These are phyloP conservation scores for Drosophila meridiana DNA, from an alignment of 2,888 invertebrate species.

Conservation along the genomic window DNA sequence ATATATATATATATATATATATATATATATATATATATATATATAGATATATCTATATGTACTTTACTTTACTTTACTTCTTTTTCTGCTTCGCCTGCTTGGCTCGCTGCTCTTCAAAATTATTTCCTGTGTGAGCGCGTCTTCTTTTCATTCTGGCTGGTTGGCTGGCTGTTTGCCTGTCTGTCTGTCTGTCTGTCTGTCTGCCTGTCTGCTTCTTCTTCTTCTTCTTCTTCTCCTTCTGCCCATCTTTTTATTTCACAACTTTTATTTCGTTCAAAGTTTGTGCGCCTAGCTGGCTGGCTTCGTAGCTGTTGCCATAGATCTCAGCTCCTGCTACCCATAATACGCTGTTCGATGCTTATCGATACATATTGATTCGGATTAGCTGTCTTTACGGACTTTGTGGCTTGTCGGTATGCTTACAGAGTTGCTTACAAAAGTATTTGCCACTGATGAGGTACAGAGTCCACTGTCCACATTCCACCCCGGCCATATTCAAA, in stretches of 20 bases:
- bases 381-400: slow-evolving; percentile 9
- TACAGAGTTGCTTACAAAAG: slow-evolving; percentile 17
- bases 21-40: neutral
- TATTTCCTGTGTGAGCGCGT: slow-evolving; percentile 55
- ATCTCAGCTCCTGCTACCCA: slow-evolving; percentile 15
- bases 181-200: slow-evolving; percentile 12
- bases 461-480: neutral
- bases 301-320: slow-evolving; percentile 11
- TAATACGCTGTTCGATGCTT: slow-evolving; percentile 52
- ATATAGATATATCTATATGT: slow-evolving; percentile 4
- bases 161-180: slow-evolving; percentile 21
- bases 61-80: neutral
- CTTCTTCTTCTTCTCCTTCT: slow-evolving; percentile 1
- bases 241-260: slow-evolving; percentile 14
- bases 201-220: slow-evolving; percentile 7
- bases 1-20: slow-evolving; percentile 1
- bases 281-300: slow-evolving; percentile 21
- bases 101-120: slow-evolving; percentile 56
- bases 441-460: neutral
- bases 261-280: slow-evolving; percentile 25
- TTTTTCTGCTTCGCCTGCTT: slow-evolving; percentile 19
- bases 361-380: slow-evolving; percentile 39
- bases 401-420: slow-evolving; percentile 19
- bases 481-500: neutral
- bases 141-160: slow-evolving; percentile 43